Percentiles rank a stretch among this genome's conserved stretches.
phyloP scores from a whole-genome alignment of 2,113 vertebrate species.

The Periophthalmus modestus region DNA sequence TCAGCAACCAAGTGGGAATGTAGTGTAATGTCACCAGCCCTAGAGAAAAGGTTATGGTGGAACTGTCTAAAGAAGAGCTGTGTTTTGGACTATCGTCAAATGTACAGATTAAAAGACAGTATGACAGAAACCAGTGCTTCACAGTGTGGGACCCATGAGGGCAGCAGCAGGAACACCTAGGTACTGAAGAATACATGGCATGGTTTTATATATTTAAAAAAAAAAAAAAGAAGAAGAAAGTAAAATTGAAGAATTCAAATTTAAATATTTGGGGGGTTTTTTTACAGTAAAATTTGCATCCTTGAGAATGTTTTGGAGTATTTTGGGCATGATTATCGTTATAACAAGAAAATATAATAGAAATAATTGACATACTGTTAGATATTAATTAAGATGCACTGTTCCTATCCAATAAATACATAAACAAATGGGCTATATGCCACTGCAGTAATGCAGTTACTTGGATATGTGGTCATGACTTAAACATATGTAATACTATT shows the following conservation, averaged over 20 bases:
- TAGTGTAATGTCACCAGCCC: slow-evolving; percentile 20
- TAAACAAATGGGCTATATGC: not conserved
- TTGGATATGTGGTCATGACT: not conserved
- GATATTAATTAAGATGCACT: too few relatives aligned
- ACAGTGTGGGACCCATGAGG: not conserved
- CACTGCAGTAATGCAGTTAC: not conserved
- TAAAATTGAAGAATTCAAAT: too few relatives aligned
- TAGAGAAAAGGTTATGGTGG: not conserved
- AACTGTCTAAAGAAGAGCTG: not conserved
- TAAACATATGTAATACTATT: not conserved
- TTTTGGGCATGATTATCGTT: too few relatives aligned
- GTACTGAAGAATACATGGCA: too few relatives aligned
- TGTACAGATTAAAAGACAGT: not conserved
- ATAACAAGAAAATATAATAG: too few relatives aligned
- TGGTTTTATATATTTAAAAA: too few relatives aligned
- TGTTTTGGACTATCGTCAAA: not conserved
- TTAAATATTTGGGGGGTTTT: too few relatives aligned
- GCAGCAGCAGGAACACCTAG: too few relatives aligned
- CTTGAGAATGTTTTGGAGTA: not conserved
- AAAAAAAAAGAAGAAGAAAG: too few relatives aligned
- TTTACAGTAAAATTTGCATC: too few relatives aligned
- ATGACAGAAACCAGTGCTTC: not conserved
- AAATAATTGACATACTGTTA: too few relatives aligned
- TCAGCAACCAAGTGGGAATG: slow-evolving; percentile 17
- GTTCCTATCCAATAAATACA: too few relatives aligned